Evolutionary conservation across 1,140 invertebrate genomes (phyloP), one percentile per base, ranked within the genome.

Genomic region (Meloidogyne chitwoodi): DNA sequence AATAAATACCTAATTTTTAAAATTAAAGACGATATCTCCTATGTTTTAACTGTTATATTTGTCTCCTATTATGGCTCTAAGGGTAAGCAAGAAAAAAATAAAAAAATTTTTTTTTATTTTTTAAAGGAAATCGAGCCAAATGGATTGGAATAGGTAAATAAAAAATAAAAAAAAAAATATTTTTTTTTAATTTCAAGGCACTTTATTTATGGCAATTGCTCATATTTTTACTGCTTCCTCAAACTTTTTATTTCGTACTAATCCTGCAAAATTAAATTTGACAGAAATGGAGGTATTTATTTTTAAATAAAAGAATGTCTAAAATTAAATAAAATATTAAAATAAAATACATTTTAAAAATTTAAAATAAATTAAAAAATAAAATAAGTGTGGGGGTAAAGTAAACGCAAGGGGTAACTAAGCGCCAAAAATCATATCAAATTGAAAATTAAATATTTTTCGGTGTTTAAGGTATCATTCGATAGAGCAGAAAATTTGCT

Each of bases 1-100:
- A 26, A 22, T 74, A 2, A 16, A 75, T 74, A 75, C 5, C 8
- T 16, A 8, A 3, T 29, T 26, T 31, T n/a, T n/a, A 16, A 74
- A 75, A 65, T 12, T 75, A 26, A 61, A 78, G 86, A 88, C 72
- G 85, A 86, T 66, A 83, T 86, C 31, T 79, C 81, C 5, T 86
- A 86, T 69, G 83, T 86, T 56, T 86, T 85, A 16, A 87, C 85
- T 29, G 86, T 86, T 19, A 74, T 87, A 1, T 87, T 86, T 44
- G 76, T 86, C 12, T 83, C 86, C 8, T 87, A 87, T 64, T 86
- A 83, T 66, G 85, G 85, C 27, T 77, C 74, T 48, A 44, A 38
- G 26, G 71, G 71, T 73, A 38, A 14, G 26, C 14, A 19, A 10
- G 41, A 44, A 41, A 41, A 0, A 11, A 26, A 61, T 62, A 44